A percentile compares a stretch with the other conserved stretches of the same genome.
phyloP scores from a whole-genome alignment of 2,113 vertebrate genomes.

The Eurypyga helias region DNA sequence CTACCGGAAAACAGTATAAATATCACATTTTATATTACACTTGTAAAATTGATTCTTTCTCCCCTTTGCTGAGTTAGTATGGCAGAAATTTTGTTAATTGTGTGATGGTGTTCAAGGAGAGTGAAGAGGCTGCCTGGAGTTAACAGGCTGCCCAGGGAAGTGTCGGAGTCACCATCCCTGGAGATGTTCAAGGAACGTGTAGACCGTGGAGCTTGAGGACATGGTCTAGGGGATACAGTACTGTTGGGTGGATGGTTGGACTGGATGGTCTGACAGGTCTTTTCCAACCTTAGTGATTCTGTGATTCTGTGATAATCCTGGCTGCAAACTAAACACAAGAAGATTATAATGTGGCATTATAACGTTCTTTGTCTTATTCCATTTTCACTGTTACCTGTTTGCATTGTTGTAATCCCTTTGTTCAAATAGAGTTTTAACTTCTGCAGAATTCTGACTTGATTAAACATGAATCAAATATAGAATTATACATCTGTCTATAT shows the following conservation, averaged over 20 bases:
- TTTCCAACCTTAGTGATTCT: no score
- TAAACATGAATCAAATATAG: neutral
- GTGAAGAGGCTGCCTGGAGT: no score
- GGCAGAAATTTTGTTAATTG: neutral
- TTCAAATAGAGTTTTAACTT: neutral
- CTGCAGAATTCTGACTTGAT: neutral
- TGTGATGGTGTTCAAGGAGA: neutral
- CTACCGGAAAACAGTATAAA: constrained; percentile 27
- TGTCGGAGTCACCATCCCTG: no score
- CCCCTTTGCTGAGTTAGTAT: neutral
- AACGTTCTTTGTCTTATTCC: neutral
- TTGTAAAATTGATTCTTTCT: constrained; percentile 3
- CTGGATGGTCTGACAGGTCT: no score
- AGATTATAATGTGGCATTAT: neutral
- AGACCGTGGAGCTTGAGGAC: no score
- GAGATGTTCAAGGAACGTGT: no score
- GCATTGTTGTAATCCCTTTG: neutral
- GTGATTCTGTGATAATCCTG: neutral
- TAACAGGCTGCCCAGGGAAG: no score
- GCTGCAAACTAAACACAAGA: neutral
- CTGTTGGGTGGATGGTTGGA: no score
- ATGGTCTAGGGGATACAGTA: no score
- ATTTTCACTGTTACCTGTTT: neutral
- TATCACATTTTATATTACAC: constrained; percentile 21
- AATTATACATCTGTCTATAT: neutral